Conservation (phyloP, 2,888 invertebrate species). For the Leucania comma region DNA sequence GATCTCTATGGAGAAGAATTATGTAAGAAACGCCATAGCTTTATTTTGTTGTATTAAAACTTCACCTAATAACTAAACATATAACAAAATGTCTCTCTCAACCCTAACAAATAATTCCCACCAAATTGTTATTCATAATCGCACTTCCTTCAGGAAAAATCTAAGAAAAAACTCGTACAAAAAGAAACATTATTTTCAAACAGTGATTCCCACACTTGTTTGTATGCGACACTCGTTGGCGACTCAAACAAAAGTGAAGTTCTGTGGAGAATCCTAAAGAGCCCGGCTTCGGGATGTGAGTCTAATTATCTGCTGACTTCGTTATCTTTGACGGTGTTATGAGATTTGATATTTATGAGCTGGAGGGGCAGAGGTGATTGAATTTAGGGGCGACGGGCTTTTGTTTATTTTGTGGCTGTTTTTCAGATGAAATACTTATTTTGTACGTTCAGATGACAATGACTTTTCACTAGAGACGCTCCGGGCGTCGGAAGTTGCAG, state of each 20-base stretch:
- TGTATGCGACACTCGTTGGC: conserved; percentile 61
- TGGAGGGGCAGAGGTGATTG: conserved; percentile 15
- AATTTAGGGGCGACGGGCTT: conserved; percentile 24
- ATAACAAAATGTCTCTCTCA: neutral
- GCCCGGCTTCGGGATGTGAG: conserved; percentile 34
- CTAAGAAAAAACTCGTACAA: conserved; percentile 21
- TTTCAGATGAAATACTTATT: neutral
- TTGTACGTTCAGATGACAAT: neutral
- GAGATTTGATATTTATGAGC: conserved; percentile 50
- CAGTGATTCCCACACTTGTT: conserved; percentile 59
- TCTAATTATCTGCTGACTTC: conserved; percentile 55
- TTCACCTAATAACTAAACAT: too few relatives aligned
- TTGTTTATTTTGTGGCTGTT: conserved; percentile 16
- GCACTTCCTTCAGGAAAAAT: conserved; percentile 22
- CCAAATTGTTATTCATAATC: conserved; percentile 50
- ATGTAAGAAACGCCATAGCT: too few relatives aligned
- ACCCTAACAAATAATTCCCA: conserved; percentile 26
- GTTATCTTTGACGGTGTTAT: conserved; percentile 46
- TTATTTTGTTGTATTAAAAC: neutral
- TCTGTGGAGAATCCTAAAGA: conserved; percentile 57
- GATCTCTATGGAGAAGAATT: too few relatives aligned
- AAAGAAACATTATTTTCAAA: conserved; percentile 57
- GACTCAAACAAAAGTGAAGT: conserved; percentile 62
- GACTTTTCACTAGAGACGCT: too few relatives aligned
- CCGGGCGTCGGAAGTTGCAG: too few relatives aligned